Evolutionary conservation across 2,113 vertebrate species (phyloP), one percentile per base, ranked within the genome.

Genomic region (Elgaria multicarinata): DNA sequence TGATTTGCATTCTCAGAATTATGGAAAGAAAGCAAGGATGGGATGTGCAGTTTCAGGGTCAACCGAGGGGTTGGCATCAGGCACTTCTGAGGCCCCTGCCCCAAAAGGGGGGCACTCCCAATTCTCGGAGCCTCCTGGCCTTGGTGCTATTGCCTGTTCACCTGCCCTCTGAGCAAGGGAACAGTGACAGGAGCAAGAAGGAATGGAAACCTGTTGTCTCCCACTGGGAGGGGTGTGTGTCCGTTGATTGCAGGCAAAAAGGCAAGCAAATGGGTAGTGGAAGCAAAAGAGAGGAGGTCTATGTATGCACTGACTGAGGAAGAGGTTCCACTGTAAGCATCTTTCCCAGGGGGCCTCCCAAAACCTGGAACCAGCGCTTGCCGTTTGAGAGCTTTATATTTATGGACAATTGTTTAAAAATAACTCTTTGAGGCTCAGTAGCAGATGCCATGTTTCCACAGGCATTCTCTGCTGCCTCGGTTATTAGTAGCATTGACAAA

Each of bases 341-440:
- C 44, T 33, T 84, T 28, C 20, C 31, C 26, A 18, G 50, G 1
- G n/a, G 7, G 14, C 44, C 42, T 83, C 62, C 42, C 42, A 69
- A 50, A 64, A 83, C 62, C 39, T 6, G 16, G 67, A 50, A n/a
- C 24, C 4, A 78, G 20, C 20, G 24, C 33, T 67, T 89, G 67
- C 9, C 36, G 62, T 86, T 92, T 96, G 94, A 93, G 67, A 64
- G 88, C 95, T 92, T 91, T 66, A 1, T 93, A 92, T 93, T 95
- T 95, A 94, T 93, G 92, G 67, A 87, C 69, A 55, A 53, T 71
- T 10, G 42, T 82, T 89, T 92, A 50, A 33, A 78, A 79, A 87
- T 89, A 93, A 82, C 83, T 72, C 90, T 75, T 18, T 53, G 79
- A 83, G 83, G 91, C n/a, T 90, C 83, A 86, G 39, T 53, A 44